phyloP scores from a whole-genome alignment of 2,113 vertebrate genomes.

The Ptyas mucosa region DNA sequence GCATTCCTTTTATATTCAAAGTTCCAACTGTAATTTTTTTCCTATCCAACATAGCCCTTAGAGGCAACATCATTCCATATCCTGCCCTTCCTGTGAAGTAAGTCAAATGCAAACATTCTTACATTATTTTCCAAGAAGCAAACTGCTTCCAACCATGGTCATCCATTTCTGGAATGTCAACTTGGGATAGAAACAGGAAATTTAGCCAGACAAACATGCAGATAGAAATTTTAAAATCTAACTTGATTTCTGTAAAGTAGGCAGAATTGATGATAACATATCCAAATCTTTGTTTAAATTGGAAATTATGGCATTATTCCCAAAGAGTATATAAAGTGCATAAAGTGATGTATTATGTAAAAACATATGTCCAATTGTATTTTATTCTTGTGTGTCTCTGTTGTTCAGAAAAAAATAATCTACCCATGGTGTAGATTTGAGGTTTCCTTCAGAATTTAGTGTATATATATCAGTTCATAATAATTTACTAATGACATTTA shows the following conservation, averaged over 20 bases:
- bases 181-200: background rate
- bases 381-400: background rate
- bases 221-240: background rate
- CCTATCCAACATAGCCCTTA: slow-evolving; percentile 1
- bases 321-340: background rate
- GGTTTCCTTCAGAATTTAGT: background rate
- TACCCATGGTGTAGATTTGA: background rate
- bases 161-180: background rate
- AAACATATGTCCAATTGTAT: background rate
- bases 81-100: background rate
- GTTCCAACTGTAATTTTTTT: slow-evolving; percentile 2
- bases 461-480: background rate
- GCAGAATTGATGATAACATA: background rate
- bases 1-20: background rate
- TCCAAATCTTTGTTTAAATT: background rate
- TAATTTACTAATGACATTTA: background rate
- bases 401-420: background rate
- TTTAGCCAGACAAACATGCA: background rate
- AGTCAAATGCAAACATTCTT: slow-evolving; percentile 5
- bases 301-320: background rate
- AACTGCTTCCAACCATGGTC: background rate
- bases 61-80: slow-evolving; percentile 20
- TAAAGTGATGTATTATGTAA: background rate
- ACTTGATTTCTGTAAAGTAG: background rate
- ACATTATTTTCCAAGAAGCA: background rate